Evolutionary conservation across 1,140 invertebrate genomes (phyloP), one percentile per base, ranked within the genome.

Genomic region (Megathymus violae): DNA sequence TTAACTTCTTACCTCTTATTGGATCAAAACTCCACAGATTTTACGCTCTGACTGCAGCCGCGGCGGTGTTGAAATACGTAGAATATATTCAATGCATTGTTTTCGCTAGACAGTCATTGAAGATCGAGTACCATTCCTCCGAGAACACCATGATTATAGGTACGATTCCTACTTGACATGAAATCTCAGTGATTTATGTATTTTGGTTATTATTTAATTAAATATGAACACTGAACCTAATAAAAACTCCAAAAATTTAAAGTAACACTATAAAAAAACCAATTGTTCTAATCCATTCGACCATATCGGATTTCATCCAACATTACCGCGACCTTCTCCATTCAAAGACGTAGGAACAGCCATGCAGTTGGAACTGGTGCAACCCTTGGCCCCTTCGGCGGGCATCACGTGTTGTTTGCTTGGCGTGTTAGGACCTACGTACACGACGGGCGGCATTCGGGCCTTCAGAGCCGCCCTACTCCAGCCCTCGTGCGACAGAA

Each of bases 81-180:
- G 96, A 97, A 84, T 94, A 94, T 64, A 94, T 95, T 61, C 94
- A 97, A 76, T 95, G 95, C 70, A 91, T 97, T 13, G 91, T 95
- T 10, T 97, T 96, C 90, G 93, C 94, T 3, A 93, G 94, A 40
- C 93, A 95, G 73, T 96, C 97, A 0, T 85, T 98, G 40, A 96
- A 95, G 87, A 93, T 98, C 43, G 93, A 95, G 62, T 98, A 96
- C 87, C 94, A 96, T 82, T 95, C 94, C 17, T 95, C 96, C 31
- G 94, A 97, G 88, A 94, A 97, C 67, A 95, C 95, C n/a, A 95
- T 95, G 74, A 92, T 96, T 67, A 97, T 99, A 76, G 97, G 97
- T 97, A 93, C 38, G 50, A 54, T 71, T 44, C n/a, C n/a, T n/a
- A n/a, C n/a, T n/a, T n/a, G n/a, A n/a, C n/a, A n/a, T n/a, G n/a